phyloP scores from a whole-genome alignment of 2,888 invertebrate genomes.

The Hecatera dysodea region DNA sequence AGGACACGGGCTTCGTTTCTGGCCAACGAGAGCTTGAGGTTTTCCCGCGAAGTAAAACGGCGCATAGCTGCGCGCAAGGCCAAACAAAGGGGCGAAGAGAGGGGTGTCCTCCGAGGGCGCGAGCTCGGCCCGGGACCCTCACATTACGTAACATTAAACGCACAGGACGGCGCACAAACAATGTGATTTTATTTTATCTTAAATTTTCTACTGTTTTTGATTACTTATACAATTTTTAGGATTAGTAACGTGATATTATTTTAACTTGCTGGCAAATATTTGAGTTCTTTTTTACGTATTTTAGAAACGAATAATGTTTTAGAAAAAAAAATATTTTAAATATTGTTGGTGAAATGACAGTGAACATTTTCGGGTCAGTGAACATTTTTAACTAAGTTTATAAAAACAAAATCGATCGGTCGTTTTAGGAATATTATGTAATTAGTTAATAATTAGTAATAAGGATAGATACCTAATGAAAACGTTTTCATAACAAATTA shows the following conservation, averaged over 20 bases:
- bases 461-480: conserved; percentile 36
- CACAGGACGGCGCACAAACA: conserved; percentile 91
- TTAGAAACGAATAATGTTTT: conserved; percentile 21
- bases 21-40: conserved; percentile 51
- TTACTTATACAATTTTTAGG: conserved; percentile 89
- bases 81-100: conserved; percentile 72
- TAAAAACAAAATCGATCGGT: conserved; percentile 67
- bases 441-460: conserved; percentile 37
- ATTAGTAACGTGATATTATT: conserved; percentile 87
- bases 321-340: conserved; percentile 1
- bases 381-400: conserved; percentile 5
- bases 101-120: conserved; percentile 73
- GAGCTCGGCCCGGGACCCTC: conserved; percentile 82
- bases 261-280: conserved; percentile 84
- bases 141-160: conserved; percentile 90
- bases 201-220: conserved; percentile 85
- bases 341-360: conserved; percentile 52
- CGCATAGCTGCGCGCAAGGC: conserved; percentile 69
- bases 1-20: conserved; percentile 22
- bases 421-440: conserved; percentile 49
- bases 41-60: conserved; percentile 67
- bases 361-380: conserved; percentile 37
- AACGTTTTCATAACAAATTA: conserved; percentile 46
- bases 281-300: conserved; percentile 76
- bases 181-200: conserved; percentile 89